These are phyloP conservation scores for Dichetophora obliterata DNA, from an alignment of 2,888 invertebrate species.

Conservation along the genomic window DNA sequence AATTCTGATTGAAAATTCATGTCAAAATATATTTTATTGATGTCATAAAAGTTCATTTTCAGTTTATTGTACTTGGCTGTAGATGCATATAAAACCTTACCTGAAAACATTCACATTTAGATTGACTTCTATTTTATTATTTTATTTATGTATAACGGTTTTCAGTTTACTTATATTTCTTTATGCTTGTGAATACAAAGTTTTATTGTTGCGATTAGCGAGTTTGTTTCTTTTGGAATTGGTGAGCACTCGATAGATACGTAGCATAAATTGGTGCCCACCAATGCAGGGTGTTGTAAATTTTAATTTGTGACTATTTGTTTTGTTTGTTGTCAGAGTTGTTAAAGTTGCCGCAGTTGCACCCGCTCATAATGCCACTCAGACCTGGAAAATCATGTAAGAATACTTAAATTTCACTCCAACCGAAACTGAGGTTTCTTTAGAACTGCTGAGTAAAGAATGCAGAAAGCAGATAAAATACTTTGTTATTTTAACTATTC, in stretches of 20 bases:
- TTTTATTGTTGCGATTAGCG: slow-evolving; percentile 10
- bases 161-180: slow-evolving; percentile 14
- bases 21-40: slow-evolving; percentile 63
- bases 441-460: too few relatives aligned
- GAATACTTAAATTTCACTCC: too few relatives aligned
- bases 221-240: slow-evolving; percentile 1
- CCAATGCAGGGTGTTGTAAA: not conserved
- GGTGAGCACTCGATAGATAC: too few relatives aligned
- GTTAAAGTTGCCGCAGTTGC: not conserved
- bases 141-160: not conserved
- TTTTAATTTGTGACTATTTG: not conserved
- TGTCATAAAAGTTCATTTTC: slow-evolving; percentile 24
- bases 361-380: not conserved
- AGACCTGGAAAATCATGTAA: too few relatives aligned
- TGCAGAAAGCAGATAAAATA: too few relatives aligned
- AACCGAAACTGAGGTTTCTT: too few relatives aligned
- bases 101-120: not conserved
- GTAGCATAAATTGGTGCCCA: not conserved
- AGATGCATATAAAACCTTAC: not conserved
- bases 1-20: slow-evolving; percentile 69
- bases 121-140: slow-evolving; percentile 12
- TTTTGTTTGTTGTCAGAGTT: not conserved
- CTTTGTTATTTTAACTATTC: too few relatives aligned
- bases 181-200: not conserved
- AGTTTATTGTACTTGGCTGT: slow-evolving; percentile 14